phyloP scores from a whole-genome alignment of 2,797 vertebrate species.

The Macropodus opercularis region DNA sequence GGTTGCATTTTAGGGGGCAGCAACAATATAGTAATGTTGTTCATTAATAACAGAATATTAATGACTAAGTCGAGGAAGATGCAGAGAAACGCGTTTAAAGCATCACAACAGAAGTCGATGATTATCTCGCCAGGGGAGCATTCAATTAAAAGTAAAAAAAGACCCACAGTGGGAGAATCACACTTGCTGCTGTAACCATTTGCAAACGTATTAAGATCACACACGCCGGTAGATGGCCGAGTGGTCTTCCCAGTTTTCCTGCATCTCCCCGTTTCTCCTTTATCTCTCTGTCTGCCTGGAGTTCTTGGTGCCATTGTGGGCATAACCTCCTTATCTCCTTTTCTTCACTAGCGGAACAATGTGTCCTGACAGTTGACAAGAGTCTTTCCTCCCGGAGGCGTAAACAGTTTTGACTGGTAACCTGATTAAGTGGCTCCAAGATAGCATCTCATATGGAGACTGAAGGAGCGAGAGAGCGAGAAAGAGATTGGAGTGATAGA shows the following conservation, averaged over 20 bases:
- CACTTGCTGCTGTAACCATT: neutral
- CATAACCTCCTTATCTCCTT: conserved; percentile 54
- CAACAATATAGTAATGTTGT: conserved; percentile 12
- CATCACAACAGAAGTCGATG: neutral
- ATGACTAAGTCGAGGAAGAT: conserved; percentile 5
- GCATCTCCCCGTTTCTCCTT: conserved; percentile 7
- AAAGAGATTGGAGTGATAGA: conserved; percentile 39
- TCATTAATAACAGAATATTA: conserved; percentile 19
- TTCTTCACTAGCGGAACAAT: conserved; percentile 68
- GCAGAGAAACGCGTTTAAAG: neutral
- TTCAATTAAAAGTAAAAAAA: conserved; percentile 18
- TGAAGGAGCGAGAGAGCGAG: conserved; percentile 24
- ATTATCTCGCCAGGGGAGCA: neutral
- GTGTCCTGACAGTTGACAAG: conserved; percentile 68
- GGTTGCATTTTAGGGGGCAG: neutral
- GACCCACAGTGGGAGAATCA: neutral
- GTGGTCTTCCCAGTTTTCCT: neutral
- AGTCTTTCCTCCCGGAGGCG: conserved; percentile 60
- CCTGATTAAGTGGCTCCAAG: conserved; percentile 72
- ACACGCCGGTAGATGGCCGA: neutral
- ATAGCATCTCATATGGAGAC: conserved; percentile 66
- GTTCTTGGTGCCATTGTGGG: conserved; percentile 21
- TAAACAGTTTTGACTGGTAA: conserved; percentile 69
- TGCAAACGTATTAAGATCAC: conserved; percentile 5
- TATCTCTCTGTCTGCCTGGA: conserved; percentile 33